Evolutionary conservation across 2,113 vertebrate genomes (phyloP), one percentile per base, ranked within the genome.

Genomic region (Taurulus bubalis): DNA sequence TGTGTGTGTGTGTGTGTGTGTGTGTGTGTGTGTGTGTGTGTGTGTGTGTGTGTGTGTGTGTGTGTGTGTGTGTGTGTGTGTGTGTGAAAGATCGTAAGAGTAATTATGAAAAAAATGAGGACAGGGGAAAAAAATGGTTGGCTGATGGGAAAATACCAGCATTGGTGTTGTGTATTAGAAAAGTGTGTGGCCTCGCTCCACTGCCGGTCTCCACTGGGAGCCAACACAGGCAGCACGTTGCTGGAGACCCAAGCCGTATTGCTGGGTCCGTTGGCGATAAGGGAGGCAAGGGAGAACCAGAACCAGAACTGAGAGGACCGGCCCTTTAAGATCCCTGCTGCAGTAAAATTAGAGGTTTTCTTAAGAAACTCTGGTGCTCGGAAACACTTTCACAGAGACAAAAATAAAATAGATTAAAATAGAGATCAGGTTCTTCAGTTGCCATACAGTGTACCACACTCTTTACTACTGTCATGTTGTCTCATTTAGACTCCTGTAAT

Each of bases 91-190:
- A 36, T 5, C 4, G 47, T 12, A 15, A 40, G 51, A 55, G 59
- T 36, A 51, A 70, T 70, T 78, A 36, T 73, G 60, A 71, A 53
- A 45, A 16, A 75, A 66, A 12, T 59, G 51, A 38, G 55, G 28
- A 56, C 8, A 5, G 30, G 18, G 58, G 24, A 12, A 56, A 36
- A 82, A 26, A 40, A 63, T 77, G 26, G n/a, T 45, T 62, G 36
- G 34, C 32, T 81, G 28, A 68, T 68, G 45, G 42, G 28, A 62
- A 80, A 66, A 8, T 36, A 22, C 36, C 15, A 49, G 30, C 26
- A 55, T 55, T 18, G 38, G 28, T 65, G 53, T 71, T 36, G 47
- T 26, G 20, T 66, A 59, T 59, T 51, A 65, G 42, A 15, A 34
- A 18, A 0, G 8, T 47, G 32, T 40, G n/a, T 34, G 47, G 72